These are phyloP conservation scores for Philotrypesis tridentata DNA, from an alignment of 1,140 invertebrate genomes.

Conservation along the genomic window DNA sequence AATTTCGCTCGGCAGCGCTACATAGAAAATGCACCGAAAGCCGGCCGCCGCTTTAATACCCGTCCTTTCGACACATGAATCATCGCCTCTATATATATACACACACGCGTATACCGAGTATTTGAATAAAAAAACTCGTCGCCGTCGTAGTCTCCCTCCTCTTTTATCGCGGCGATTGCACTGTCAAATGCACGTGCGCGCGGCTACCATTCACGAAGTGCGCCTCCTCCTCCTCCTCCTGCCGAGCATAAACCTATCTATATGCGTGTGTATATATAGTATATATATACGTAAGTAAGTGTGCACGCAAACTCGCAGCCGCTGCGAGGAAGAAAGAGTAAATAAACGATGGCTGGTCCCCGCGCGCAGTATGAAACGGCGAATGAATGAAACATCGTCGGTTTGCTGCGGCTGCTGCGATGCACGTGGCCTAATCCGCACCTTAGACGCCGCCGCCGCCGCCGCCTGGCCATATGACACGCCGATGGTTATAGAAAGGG, in stretches of 20 bases:
- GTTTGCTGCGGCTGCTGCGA: not conserved
- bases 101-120: too few species aligned
- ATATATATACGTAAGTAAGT: too few species aligned
- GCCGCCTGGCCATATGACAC: conserved; percentile 11
- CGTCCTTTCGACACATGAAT: not conserved
- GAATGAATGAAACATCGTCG: not conserved
- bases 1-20: not conserved
- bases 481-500: not conserved
- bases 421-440: conserved; percentile 26
- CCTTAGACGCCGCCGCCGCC: not conserved
- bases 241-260: too few species aligned
- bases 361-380: not conserved
- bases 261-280: too few species aligned
- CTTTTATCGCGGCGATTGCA: not conserved
- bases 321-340: not conserved
- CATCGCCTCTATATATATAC: not conserved
- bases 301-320: too few species aligned
- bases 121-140: conserved; percentile 1
- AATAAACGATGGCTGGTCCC: not conserved
- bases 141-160: too few species aligned
- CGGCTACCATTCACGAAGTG: not conserved
- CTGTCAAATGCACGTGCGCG: conserved; percentile 7
- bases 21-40: not conserved
- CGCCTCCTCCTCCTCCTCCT: not conserved
- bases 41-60: not conserved